phyloP scores from a whole-genome alignment of 2,888 invertebrate genomes.

The Phortica magna region DNA sequence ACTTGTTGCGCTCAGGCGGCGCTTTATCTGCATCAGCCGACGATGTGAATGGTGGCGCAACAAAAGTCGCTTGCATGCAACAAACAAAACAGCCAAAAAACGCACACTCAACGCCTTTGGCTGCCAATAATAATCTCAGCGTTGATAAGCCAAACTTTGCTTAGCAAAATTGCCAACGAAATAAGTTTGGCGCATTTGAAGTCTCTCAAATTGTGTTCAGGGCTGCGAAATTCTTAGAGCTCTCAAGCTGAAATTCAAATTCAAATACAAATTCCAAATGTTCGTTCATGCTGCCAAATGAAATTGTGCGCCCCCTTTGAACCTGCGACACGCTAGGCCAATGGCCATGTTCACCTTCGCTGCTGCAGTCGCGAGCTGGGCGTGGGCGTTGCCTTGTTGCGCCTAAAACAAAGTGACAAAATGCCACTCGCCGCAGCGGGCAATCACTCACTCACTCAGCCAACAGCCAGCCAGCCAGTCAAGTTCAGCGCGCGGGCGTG shows the following conservation, averaged over 20 bases:
- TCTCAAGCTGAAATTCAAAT: constrained; percentile 51
- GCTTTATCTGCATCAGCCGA: constrained; percentile 10
- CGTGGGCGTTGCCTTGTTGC: constrained; percentile 63
- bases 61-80: constrained; percentile 21
- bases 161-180: not conserved
- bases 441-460: constrained; percentile 44
- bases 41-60: too few relatives aligned
- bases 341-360: constrained; percentile 37
- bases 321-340: not conserved
- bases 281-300: constrained; percentile 39
- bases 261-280: not conserved
- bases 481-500: not conserved
- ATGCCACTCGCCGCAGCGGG: constrained; percentile 47
- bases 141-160: constrained; percentile 17
- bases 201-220: constrained; percentile 54
- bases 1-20: not conserved
- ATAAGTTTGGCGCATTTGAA: not conserved
- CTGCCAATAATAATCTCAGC: constrained; percentile 45
- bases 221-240: constrained; percentile 63
- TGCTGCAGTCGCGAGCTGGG: constrained; percentile 36
- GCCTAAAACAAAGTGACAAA: constrained; percentile 64
- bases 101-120: constrained; percentile 33
- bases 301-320: not conserved
- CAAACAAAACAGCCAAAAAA: constrained; percentile 2
- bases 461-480: constrained; percentile 49